phyloP scores from a whole-genome alignment of 2,888 invertebrate genomes.

The Xylota sylvarum region DNA sequence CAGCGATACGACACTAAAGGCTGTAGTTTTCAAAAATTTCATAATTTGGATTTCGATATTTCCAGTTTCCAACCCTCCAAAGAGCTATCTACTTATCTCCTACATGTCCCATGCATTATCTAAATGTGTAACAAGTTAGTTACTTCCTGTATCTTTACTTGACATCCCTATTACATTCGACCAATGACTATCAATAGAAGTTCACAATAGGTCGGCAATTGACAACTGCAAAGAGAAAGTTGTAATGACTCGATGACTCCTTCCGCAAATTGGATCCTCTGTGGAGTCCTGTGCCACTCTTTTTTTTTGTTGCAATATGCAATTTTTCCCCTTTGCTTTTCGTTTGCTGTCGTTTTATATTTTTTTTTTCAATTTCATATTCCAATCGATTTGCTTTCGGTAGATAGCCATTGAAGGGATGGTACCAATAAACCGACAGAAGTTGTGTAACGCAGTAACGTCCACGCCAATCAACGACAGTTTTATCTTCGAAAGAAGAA shows the following conservation, averaged over 20 bases:
- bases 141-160: neutral
- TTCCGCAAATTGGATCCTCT: conserved; percentile 16
- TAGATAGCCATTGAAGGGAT: neutral
- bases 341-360: too few species aligned
- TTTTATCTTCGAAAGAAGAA: conserved; percentile 16
- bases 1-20: too few species aligned
- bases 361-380: conserved; percentile 7
- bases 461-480: conserved; percentile 35
- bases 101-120: too few species aligned
- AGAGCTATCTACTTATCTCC: too few species aligned
- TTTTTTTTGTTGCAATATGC: neutral
- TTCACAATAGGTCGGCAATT: neutral
- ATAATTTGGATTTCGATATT: too few species aligned
- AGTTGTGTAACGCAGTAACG: conserved; percentile 6
- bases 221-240: neutral
- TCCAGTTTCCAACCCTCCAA: too few species aligned
- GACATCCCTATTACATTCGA: neutral
- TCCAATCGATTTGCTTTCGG: neutral
- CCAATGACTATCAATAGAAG: neutral
- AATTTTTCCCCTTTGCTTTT: neutral
- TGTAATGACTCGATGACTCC: conserved; percentile 1
- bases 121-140: too few species aligned
- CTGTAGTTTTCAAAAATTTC: too few species aligned
- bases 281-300: neutral
- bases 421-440: neutral